phyloP scores from a whole-genome alignment of 2,888 invertebrate species.

The Netelia fuscicornis region DNA sequence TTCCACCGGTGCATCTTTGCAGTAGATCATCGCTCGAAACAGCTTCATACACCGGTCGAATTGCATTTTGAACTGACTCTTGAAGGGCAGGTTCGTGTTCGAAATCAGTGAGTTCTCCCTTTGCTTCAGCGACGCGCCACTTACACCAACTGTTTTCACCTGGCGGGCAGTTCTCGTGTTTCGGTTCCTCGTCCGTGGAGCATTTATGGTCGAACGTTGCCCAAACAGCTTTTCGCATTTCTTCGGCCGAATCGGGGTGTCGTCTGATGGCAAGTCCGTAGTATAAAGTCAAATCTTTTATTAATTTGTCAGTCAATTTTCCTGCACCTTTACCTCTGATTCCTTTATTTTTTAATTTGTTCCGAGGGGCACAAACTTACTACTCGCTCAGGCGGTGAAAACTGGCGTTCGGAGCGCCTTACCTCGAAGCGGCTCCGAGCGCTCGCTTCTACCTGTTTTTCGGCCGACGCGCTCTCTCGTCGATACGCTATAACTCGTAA shows the following conservation, averaged over 20 bases:
- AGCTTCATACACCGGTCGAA: background rate
- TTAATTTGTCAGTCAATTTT: no score
- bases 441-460: slow-evolving; percentile 22
- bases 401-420: background rate
- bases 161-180: background rate
- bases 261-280: no score
- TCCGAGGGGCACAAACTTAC: slow-evolving; percentile 1
- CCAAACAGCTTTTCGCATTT: no score
- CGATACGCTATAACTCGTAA: slow-evolving; percentile 16
- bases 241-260: no score
- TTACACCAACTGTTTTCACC: no score
- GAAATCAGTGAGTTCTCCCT: no score
- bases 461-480: slow-evolving; percentile 5
- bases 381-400: background rate
- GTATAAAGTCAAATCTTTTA: no score
- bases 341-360: background rate
- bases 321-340: no score
- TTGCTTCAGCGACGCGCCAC: no score
- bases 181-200: background rate
- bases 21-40: background rate
- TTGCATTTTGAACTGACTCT: background rate
- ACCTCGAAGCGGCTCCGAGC: slow-evolving; percentile 5
- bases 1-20: background rate
- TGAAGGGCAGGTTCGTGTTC: no score
- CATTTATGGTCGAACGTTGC: background rate